A percentile compares a stretch with the other conserved stretches of the same genome.
Evolutionary conservation across 2,888 invertebrate genomes (phyloP).

Genomic region (Synergus laeviventris): DNA sequence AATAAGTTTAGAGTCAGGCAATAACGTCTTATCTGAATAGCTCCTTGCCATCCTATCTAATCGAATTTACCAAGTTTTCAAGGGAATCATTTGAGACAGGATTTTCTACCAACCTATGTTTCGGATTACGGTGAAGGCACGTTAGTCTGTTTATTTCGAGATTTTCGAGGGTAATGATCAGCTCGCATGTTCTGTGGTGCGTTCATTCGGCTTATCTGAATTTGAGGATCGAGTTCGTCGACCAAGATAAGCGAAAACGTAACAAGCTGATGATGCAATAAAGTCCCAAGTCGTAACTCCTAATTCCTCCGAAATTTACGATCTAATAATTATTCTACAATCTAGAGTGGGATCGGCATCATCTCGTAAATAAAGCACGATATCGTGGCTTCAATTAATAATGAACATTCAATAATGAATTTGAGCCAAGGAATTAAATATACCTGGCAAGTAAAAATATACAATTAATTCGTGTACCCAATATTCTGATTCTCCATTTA

Average conservation of each 20-base stretch:
- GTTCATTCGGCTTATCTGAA: slow-evolving; percentile 37
- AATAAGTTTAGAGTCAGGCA: no score
- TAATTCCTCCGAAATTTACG: slow-evolving; percentile 28
- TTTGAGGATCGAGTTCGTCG: slow-evolving; percentile 29
- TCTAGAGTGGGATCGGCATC: background rate
- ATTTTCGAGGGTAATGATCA: slow-evolving; percentile 52
- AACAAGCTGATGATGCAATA: slow-evolving; percentile 30
- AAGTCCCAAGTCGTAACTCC: slow-evolving; percentile 16
- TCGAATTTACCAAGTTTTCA: no score
- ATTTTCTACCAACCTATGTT: background rate
- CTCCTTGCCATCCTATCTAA: no score
- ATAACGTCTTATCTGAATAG: no score
- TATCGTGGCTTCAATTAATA: slow-evolving; percentile 8
- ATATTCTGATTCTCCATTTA: no score
- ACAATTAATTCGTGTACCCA: no score
- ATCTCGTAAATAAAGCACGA: background rate
- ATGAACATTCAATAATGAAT: no score
- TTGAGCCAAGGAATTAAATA: no score
- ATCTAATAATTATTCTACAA: slow-evolving; percentile 13
- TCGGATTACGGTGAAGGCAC: background rate
- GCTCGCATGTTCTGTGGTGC: slow-evolving; percentile 47
- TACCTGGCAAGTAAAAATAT: no score
- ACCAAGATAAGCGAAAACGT: slow-evolving; percentile 26
- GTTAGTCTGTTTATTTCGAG: slow-evolving; percentile 44
- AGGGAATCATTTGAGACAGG: background rate